Conservation (phyloP, 2,113 vertebrate genomes). For the Phalacrocorax aristotelis region DNA sequence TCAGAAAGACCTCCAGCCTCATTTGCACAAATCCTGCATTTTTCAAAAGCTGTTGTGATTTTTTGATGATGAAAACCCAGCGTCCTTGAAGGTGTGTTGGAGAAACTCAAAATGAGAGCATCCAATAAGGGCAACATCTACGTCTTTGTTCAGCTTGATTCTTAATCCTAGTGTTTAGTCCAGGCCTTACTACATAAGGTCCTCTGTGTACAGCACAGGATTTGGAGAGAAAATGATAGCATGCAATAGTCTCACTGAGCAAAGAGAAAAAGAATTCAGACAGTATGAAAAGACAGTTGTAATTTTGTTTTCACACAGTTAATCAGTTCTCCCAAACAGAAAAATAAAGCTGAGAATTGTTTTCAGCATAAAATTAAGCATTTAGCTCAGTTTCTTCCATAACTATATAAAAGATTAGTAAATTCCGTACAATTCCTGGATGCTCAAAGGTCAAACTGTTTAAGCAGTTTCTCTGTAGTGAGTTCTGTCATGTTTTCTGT, state of each 20-base stretch:
- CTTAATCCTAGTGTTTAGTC: not conserved
- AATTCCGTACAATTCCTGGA: not conserved
- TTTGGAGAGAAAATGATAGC: not conserved
- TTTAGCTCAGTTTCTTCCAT: not conserved
- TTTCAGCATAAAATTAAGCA: not conserved
- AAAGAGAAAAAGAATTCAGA: not conserved
- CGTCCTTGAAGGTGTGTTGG: not conserved
- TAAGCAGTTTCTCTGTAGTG: not conserved
- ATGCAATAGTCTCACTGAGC: not conserved
- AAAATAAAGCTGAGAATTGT: not conserved
- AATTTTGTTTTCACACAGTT: not conserved
- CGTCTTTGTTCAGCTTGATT: not conserved
- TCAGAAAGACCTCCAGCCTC: not conserved
- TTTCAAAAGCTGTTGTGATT: not conserved
- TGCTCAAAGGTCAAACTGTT: not conserved
- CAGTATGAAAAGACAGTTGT: not conserved
- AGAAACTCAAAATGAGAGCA: not conserved
- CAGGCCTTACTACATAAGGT: not conserved
- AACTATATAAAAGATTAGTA: not conserved
- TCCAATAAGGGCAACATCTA: not conserved
- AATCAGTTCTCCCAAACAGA: not conserved
- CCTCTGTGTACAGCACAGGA: not conserved
- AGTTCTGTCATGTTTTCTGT: not conserved
- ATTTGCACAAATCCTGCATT: not conserved
- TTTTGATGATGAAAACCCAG: not conserved